Percentiles rank a stretch among this genome's conserved stretches.
Conservation (phyloP, 2,797 vertebrate species). For the Sebastes paucispinis region DNA sequence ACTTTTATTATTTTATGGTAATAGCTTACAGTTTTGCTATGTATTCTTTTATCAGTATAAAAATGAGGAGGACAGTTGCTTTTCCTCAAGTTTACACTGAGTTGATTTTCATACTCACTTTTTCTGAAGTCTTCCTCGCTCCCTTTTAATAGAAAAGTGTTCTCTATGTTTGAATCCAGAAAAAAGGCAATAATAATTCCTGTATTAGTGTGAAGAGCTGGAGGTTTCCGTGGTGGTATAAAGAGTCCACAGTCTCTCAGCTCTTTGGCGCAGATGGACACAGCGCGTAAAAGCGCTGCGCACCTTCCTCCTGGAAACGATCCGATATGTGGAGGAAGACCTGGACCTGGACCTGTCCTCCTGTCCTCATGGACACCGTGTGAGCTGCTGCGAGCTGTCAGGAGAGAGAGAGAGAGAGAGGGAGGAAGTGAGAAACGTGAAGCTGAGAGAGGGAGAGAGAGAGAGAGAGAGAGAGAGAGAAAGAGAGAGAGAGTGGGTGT, state of each 20-base stretch:
- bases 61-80: not conserved
- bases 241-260: not conserved
- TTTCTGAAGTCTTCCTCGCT: not conserved
- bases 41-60: not conserved
- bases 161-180: not conserved
- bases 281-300: slow-evolving; percentile 13
- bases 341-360: no score
- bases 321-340: not conserved
- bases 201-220: not conserved
- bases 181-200: not conserved
- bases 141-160: not conserved
- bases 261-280: not conserved
- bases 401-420: not conserved
- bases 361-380: no score
- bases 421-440: not conserved
- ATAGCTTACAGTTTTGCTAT: not conserved
- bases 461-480: not conserved
- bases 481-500: not conserved
- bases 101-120: slow-evolving; percentile 15
- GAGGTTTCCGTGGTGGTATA: not conserved
- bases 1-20: not conserved
- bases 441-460: not conserved
- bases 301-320: slow-evolving; percentile 3
- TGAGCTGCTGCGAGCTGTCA: slow-evolving; percentile 44
- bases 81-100: not conserved